A percentile compares a stretch with the other conserved stretches of the same genome.
phyloP scores from a whole-genome alignment of 1,140 invertebrate species.

The Paraescarpia echinospica region DNA sequence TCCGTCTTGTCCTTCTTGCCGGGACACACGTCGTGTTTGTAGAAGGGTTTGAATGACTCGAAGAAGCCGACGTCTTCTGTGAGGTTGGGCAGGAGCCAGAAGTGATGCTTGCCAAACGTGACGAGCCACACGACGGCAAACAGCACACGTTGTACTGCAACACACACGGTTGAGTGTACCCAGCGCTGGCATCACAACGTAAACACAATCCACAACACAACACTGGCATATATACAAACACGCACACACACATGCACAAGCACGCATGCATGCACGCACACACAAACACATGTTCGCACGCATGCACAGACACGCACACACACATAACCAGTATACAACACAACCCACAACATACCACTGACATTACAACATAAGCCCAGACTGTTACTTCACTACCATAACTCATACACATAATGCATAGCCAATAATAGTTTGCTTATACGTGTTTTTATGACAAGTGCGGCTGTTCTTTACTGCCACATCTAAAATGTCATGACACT shows the following conservation, averaged over 20 bases:
- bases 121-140: slow-evolving; percentile 90
- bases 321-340: background rate
- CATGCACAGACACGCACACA: no score
- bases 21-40: slow-evolving; percentile 62
- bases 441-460: background rate
- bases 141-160: slow-evolving; percentile 78
- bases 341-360: background rate
- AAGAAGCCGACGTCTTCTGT: slow-evolving; percentile 99
- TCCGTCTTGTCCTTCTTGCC: slow-evolving; percentile 37
- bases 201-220: slow-evolving; percentile 41
- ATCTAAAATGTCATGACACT: background rate
- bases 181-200: background rate
- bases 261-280: no score
- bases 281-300: no score
- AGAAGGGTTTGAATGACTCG: slow-evolving; percentile 96
- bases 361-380: slow-evolving; percentile 61
- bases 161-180: background rate
- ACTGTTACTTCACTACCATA: background rate
- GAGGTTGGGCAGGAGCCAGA: slow-evolving; percentile 97
- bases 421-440: background rate
- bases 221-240: background rate
- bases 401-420: background rate
- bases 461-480: background rate
- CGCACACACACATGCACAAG: no score
- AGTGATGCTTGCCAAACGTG: slow-evolving; percentile 81